Base-by-base conservation (phyloP, 2,113 vertebrate genomes). In the Chloroceryle aenea region DNA sequence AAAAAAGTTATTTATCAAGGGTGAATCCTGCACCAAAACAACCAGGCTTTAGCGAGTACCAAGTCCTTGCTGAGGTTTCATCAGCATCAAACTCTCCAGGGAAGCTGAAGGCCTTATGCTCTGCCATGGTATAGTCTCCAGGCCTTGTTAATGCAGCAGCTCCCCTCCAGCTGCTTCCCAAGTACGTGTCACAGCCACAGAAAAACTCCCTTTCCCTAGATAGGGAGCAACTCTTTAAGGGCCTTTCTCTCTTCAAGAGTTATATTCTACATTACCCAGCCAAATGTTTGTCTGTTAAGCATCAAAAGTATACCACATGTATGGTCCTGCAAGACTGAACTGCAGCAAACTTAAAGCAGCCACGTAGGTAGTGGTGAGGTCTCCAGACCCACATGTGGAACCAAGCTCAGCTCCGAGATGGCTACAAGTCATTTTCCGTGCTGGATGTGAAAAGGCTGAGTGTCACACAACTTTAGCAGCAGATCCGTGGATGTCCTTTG, bases 311-410 rank as follows among this genome's bases (percentile, higher is more conserved):
- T 12, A 50, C 20, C 29, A 30, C 9, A 55, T 20, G 4, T 3
- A 19, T 20, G 50, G 40, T 18, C 22, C 30, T 79, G 9, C 61
- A 58, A 81, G 72, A 58, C 12, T 2, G 0, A 58, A 21, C 20
- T 38, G 38, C 32, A 88, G 34, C 14, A 30, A 2, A 25, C 20
- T 38, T 40, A 42, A 12, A 75, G 55, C 36, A 84, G 59, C 40
- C n/a, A 22, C 1, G 34, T 6, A 84, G 32, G 40, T 6, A 84
- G 34, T 3, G 5, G 32, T 1, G 9, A 62, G n/a, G 12, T 74
- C 68, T 40, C 30, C 52, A 67, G 36, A 4, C 13, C 55, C 66
- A 10, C 8, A 3, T 1, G 2, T 1, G 0, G 9, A 32, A 84
- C 4, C 1, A 1, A 77, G 77, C 40, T 81, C 48, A 58, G 21